Base-by-base conservation (phyloP, 1,140 invertebrate genomes). In the Adelges cooleyi region DNA sequence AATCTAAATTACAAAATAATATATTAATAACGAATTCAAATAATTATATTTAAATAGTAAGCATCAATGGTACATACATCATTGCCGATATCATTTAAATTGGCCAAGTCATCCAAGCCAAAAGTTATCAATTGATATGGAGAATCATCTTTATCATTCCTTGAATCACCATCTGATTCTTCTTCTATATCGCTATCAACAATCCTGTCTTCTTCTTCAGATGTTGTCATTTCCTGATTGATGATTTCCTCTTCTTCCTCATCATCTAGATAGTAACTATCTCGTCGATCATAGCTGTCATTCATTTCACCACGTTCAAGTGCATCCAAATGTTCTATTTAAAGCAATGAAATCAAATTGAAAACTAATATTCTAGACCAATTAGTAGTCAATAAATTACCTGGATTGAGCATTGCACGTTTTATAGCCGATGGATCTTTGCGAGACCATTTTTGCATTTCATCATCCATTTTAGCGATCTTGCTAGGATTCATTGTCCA, bases 401-500 rank as follows among this genome's bases (percentile, higher is more conserved):
- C 85, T 67, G 92, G 92, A 79, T 87, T 86, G 20, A 90, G 83
- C 92, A 96, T 95, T 3, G 90, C 90, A 69, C 86, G 85, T 67
- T 85, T 86, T 62, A 90, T 87, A 66, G 86, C 84, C 69, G 82
- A 74, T 0, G 92, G 90, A 78, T 96, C 93, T 76, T 96, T 97
- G 69, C 89, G 83, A 8, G 90, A 90, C 89, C 92, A 96, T 74
- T 96, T 97, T 70, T 90, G 88, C 44, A 97, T 90, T 75, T 97
- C 94, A 74, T 97, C 93, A 69, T 96, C 92, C 92, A 98, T 95
- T 79, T 97, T 97, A 22, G 84, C 82, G 17, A 94, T 84, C 75
- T 95, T 95, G 15, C 86, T 85, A 0, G 92, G 92, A 79, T 95
- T 95, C 80, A 97, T 90, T 1, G 92, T 92, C 95, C 95, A 97